These are phyloP conservation scores for Podotricha telesiphe DNA, from an alignment of 2,888 invertebrate genomes.

Conservation along the genomic window DNA sequence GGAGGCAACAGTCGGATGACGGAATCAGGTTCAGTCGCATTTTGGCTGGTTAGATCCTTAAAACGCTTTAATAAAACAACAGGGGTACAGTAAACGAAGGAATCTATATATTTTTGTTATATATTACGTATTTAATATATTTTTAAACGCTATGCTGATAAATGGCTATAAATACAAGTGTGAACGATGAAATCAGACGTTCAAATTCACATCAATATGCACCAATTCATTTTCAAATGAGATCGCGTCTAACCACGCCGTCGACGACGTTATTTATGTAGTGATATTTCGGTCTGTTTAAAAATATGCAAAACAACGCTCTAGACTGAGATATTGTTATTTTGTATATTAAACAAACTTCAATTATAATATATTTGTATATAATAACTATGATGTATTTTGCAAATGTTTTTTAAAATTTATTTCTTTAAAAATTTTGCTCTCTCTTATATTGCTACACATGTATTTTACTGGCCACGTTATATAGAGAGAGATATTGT, in stretches of 20 bases:
- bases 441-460: not conserved
- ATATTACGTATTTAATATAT: not conserved
- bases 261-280: conserved; percentile 39
- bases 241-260: conserved; percentile 35
- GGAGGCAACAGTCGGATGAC: not conserved
- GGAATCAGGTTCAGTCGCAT: not conserved
- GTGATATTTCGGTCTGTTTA: conserved; percentile 11
- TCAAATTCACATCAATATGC: conserved; percentile 32
- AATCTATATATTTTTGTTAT: not conserved
- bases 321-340: not conserved
- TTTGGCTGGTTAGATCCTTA: not conserved
- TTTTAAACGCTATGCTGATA: conserved; percentile 2
- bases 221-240: conserved; percentile 21
- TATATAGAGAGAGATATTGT: no score
- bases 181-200: conserved; percentile 38
- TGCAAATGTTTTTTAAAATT: no score
- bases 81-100: not conserved
- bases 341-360: not conserved
- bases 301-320: conserved; percentile 3
- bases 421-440: not conserved
- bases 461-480: no score
- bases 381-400: not conserved
- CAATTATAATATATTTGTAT: not conserved
- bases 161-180: conserved; percentile 21
- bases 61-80: not conserved